Evolutionary conservation across 2,888 invertebrate species (phyloP).

Genomic region (Congeria kusceri): DNA sequence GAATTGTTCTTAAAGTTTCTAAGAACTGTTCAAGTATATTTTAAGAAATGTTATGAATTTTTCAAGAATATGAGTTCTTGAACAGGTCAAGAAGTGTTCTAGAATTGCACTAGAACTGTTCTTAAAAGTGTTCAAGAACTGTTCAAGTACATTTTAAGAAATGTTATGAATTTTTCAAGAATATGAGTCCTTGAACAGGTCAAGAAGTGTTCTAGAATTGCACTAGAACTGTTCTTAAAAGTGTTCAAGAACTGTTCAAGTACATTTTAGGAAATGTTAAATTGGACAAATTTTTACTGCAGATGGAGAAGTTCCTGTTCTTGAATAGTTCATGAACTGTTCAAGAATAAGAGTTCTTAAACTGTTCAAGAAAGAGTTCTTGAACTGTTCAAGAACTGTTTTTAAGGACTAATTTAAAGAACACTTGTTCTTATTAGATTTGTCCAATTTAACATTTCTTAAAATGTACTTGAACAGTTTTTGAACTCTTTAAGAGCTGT

Average conservation of each 20-base stretch:
- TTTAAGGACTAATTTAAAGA: conserved; percentile 12
- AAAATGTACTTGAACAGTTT: conserved; percentile 13
- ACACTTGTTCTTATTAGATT: conserved; percentile 10
- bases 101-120: conserved; percentile 5
- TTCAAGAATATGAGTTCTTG: too few relatives aligned
- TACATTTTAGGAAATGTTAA: background rate
- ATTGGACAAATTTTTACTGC: background rate
- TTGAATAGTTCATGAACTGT: conserved; percentile 8
- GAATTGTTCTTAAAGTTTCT: too few relatives aligned
- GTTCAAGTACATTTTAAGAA: too few relatives aligned
- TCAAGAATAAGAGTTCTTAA: conserved; percentile 5
- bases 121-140: background rate
- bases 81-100: background rate
- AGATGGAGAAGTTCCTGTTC: conserved; percentile 6
- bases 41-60: too few relatives aligned
- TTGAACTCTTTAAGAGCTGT: conserved; percentile 15
- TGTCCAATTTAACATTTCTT: conserved; percentile 5
- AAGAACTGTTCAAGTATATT: too few relatives aligned
- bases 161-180: too few relatives aligned
- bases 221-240: conserved; percentile 9
- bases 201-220: conserved; percentile 1
- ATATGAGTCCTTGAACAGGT: background rate
- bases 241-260: conserved; percentile 9
- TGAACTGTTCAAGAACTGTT: conserved; percentile 21
- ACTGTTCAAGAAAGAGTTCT: conserved; percentile 13